Conservation (phyloP, 2,888 invertebrate genomes). For the Catocala sponsa region DNA sequence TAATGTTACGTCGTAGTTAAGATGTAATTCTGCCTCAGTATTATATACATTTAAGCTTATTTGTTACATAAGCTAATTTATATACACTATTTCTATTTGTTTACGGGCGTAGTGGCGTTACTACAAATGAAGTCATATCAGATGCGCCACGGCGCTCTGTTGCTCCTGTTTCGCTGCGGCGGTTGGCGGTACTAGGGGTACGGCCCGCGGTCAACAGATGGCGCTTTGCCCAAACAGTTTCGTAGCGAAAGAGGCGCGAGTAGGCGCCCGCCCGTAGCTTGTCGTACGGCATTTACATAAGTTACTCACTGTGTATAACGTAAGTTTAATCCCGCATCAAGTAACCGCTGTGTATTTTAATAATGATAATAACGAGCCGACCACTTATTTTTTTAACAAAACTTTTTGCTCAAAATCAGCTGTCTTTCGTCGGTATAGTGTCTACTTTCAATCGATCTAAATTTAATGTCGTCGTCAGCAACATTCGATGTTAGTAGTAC, state of each 20-base stretch:
- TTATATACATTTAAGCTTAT: conserved; percentile 88
- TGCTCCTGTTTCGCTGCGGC: conserved; percentile 62
- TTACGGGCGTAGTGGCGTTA: conserved; percentile 84
- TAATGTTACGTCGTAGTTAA: conserved; percentile 87
- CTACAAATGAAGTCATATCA: conserved; percentile 86
- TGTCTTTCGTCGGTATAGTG: conserved; percentile 70
- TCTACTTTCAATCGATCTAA: conserved; percentile 67
- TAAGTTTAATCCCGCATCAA: conserved; percentile 83
- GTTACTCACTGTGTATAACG: conserved; percentile 84
- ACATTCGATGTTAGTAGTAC: conserved; percentile 79
- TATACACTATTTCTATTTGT: conserved; percentile 85
- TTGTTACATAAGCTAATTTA: conserved; percentile 87
- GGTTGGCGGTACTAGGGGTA: conserved; percentile 23
- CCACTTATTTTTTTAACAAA: conserved; percentile 83
- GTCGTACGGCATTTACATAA: conserved; percentile 81
- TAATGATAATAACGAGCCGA: conserved; percentile 76
- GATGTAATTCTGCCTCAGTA: conserved; percentile 88
- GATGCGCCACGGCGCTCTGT: conserved; percentile 73
- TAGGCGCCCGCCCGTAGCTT: conserved; percentile 82
- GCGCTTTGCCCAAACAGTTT: conserved; percentile 40
- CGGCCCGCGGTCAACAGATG: conserved; percentile 44
- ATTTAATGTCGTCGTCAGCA: conserved; percentile 65
- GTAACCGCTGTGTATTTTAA: conserved; percentile 82
- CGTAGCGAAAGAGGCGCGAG: conserved; percentile 60
- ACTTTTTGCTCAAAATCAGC: conserved; percentile 85